A percentile compares a stretch with the other conserved stretches of the same genome.
Evolutionary conservation across 2,113 vertebrate genomes (phyloP).

Genomic region (Puntigrus tetrazona): DNA sequence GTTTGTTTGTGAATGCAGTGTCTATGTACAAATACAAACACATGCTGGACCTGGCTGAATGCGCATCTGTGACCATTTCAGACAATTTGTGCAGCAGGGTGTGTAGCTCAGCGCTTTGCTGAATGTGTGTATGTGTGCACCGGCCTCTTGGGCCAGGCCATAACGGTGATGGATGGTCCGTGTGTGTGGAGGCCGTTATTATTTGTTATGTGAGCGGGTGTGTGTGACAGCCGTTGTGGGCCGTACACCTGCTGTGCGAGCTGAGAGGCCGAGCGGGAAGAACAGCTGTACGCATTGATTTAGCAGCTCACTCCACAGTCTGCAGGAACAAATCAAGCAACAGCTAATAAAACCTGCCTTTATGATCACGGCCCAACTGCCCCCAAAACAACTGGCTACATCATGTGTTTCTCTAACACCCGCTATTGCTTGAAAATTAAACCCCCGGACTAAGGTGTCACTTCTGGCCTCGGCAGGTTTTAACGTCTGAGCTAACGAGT

Average conservation of each 20-base stretch:
- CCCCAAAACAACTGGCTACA: conserved; percentile 95
- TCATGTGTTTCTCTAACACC: conserved; percentile 93
- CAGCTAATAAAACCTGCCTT: conserved; percentile 95
- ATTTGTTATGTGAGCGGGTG: conserved; percentile 95
- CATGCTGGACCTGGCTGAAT: neutral
- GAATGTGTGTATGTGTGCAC: conserved; percentile 68
- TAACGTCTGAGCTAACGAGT: conserved; percentile 81
- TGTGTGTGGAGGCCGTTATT: conserved; percentile 95
- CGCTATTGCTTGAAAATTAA: conserved; percentile 88
- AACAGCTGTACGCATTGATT: conserved; percentile 98
- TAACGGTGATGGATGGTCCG: conserved; percentile 94
- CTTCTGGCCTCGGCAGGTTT: conserved; percentile 82
- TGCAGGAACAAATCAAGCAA: conserved; percentile 95
- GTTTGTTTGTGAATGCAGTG: neutral
- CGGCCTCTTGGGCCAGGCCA: conserved; percentile 78
- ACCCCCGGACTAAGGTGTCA: conserved; percentile 89
- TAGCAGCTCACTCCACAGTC: conserved; percentile 87
- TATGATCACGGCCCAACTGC: conserved; percentile 81
- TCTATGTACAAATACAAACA: conserved; percentile 16
- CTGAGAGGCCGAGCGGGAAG: conserved; percentile 78
- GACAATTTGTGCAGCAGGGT: conserved; percentile 26
- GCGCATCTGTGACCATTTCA: conserved; percentile 27
- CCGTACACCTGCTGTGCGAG: conserved; percentile 95
- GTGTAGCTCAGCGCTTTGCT: conserved; percentile 25
- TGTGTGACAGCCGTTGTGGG: conserved; percentile 83